Evolutionary conservation across 2,113 vertebrate genomes (phyloP), one percentile per base, ranked within the genome.

Genomic region (Menidia beryllina): DNA sequence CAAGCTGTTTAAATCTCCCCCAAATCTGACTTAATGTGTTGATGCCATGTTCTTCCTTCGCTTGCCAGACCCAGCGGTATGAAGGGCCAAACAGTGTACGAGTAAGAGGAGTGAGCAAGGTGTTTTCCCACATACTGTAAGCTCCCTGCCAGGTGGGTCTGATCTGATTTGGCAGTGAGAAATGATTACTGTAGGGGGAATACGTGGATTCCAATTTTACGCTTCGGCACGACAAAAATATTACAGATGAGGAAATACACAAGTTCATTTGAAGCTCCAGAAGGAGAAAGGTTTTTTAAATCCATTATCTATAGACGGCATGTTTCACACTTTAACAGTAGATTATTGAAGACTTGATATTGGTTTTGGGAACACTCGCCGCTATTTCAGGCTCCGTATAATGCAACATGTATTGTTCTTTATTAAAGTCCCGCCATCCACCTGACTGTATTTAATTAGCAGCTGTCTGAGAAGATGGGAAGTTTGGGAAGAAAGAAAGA

Each of bases 131-230:
- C n/a, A n/a, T n/a, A n/a, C n/a, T n/a, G 38, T 68, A 51, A 67
- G 41, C 47, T 65, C 26, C 81, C 26, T 9, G 15, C 41, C 54
- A 50, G 36, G 62, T 77, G 53, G 41, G 56, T n/a, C 21, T 52
- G 49, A 74, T 68, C 36, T 49, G 60, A 49, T 49, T 69, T 58
- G 68, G 43, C 73, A 25, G 23, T 27, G 24, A 66, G 24, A 77
- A 79, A 72, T 77, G 19, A 45, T 61, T 57, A 38, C 65, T 17
- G 39, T 50, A 65, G 49, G 58, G 63, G 4, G 23, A 39, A 73
- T 75, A 82, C 13, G 57, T 30, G n/a, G 61, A 71, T 82, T 84
- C 58, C 7, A 75, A 67, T 82, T 73, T 52, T 76, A 60, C n/a
- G 69, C 67, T 72, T 69, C 52, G 43, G 25, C 74, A 21, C 39